Conservation (phyloP, 2,888 invertebrate species). For the Leptopterna dolabrata region DNA sequence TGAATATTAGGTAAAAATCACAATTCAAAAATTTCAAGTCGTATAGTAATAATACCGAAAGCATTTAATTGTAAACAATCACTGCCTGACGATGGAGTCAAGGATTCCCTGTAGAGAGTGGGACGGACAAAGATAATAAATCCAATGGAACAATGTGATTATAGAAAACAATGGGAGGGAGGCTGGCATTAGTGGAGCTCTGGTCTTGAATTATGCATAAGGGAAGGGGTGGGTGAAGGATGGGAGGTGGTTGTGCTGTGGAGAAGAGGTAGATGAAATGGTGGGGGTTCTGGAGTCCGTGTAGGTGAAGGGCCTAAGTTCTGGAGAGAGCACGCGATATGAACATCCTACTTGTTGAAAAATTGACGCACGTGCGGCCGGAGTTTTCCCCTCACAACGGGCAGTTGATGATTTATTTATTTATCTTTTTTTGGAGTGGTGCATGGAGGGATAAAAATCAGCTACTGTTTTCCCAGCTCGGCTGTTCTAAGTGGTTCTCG, state of each 20-base stretch:
- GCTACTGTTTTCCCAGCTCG: neutral
- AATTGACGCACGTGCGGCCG: neutral
- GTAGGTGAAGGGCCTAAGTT: constrained; percentile 1
- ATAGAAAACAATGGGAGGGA: constrained; percentile 46
- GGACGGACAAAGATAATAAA: constrained; percentile 44
- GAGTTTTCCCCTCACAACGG: neutral
- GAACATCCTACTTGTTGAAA: constrained; percentile 7
- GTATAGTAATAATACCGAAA: neutral
- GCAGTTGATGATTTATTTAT: neutral
- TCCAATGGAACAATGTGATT: constrained; percentile 46
- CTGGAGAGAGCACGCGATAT: constrained; percentile 14
- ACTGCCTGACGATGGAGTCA: constrained; percentile 38
- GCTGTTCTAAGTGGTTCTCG: neutral
- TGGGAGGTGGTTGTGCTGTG: neutral
- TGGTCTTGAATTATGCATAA: constrained; percentile 43
- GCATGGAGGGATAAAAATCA: neutral
- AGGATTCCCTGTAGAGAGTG: constrained; percentile 29
- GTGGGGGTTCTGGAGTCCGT: neutral
- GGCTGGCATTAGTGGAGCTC: constrained; percentile 38
- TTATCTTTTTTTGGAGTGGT: neutral
- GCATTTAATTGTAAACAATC: constrained; percentile 31
- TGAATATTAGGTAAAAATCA: too few species aligned
- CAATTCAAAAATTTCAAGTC: too few species aligned
- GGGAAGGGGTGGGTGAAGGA: constrained; percentile 4
- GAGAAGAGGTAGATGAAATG: neutral